Base-by-base conservation (phyloP, 1,140 invertebrate genomes). In the Leptinotarsa defecta region DNA sequence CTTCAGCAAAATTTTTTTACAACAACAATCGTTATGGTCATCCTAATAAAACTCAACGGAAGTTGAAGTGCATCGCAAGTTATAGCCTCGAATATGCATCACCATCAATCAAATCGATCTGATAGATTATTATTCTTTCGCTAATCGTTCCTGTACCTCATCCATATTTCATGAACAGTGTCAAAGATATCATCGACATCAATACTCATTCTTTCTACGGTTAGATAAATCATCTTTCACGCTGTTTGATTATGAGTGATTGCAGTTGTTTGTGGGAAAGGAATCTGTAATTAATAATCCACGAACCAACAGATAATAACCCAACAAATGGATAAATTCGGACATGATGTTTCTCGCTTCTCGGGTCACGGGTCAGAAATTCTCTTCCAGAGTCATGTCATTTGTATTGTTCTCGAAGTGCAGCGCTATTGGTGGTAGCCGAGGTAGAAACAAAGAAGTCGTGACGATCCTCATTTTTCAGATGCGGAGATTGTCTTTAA, bases 361-460 rank as follows among this genome's bases (percentile, higher is more conserved):
- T 17, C 52, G n/a, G 52, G 52, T 57, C 52, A 57, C 52, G 17
- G 52, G 52, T 57, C 52, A 57, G 52, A 57, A n/a, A 57, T 19
- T 57, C n/a, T 57, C 17, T 19, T 57, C 52, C 15, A 57, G 52
- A 57, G 52, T 19, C 52, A 57, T 57, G 52, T 57, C 52, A 57
- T 57, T 57, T 1, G n/a, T 57, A 57, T 57, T 57, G 52, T 57
- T 57, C 52, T 57, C 52, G 52, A 57, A 57, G 52, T 57, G 52
- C 52, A 57, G 52, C 52, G n/a, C 52, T 19, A 57, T 57, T 57
- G 52, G 52, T 57, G 52, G 52, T 57, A 57, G 52, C 52, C 17
- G 52, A 57, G n/a, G 52, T 57, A 57, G 52, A 57, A 57, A 57
- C 52, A 57, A 57, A 57, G 52, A 57, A 57, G 52, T 57, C n/a